These are phyloP conservation scores for Orgyia antiqua DNA, from an alignment of 2,888 invertebrate species.

Conservation along the genomic window DNA sequence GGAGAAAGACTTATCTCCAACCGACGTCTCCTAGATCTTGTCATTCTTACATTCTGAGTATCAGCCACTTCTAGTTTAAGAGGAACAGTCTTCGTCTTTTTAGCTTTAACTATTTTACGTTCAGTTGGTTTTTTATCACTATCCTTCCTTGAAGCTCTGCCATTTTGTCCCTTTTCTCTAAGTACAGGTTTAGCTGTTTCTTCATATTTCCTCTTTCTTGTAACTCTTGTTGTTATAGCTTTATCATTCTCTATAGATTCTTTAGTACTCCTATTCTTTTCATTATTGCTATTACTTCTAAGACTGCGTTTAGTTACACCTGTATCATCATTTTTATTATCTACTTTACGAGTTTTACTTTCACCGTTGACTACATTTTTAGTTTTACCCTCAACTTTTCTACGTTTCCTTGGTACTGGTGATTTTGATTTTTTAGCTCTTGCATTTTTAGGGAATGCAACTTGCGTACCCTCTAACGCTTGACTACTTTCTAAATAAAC, in stretches of 20 bases:
- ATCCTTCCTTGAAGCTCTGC: conserved; percentile 38
- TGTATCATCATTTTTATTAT: neutral
- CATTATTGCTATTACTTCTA: conserved; percentile 27
- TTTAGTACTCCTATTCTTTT: conserved; percentile 48
- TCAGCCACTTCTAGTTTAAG: conserved; percentile 31
- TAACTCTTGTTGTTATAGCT: conserved; percentile 37
- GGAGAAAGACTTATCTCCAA: conserved; percentile 60
- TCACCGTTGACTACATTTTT: conserved; percentile 34
- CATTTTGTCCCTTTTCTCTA: conserved; percentile 66
- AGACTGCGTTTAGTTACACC: conserved; percentile 26
- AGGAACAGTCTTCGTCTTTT: conserved; percentile 31
- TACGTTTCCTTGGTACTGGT: conserved; percentile 57
- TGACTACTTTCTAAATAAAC: conserved; percentile 64
- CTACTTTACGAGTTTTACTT: conserved; percentile 4
- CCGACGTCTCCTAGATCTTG: conserved; percentile 51
- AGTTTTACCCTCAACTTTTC: conserved; percentile 51
- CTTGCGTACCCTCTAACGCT: conserved; percentile 55
- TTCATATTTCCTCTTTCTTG: conserved; percentile 54
- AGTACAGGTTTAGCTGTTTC: conserved; percentile 55
- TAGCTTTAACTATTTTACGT: conserved; percentile 48
- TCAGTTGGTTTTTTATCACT: conserved; percentile 27
- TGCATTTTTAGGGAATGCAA: conserved; percentile 52
- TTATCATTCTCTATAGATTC: conserved; percentile 71
- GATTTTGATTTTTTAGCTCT: conserved; percentile 45
- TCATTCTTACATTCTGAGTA: conserved; percentile 47